Evolutionary conservation across 2,113 vertebrate genomes (phyloP), one percentile per base, ranked within the genome.

Genomic region (Erythrocercus mccallii): DNA sequence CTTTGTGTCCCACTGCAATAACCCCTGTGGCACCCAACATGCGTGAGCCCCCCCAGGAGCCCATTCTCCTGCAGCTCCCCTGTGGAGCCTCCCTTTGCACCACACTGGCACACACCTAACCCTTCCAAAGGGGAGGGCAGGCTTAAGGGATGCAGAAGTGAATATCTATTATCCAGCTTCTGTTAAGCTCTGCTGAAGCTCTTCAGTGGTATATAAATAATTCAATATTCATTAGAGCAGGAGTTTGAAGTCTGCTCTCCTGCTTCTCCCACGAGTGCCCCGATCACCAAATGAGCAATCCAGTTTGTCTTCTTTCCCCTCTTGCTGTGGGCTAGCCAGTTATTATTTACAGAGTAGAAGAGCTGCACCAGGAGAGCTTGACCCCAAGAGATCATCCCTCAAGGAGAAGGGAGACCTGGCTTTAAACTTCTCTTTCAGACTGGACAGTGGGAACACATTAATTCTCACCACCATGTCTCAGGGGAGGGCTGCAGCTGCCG

Each of bases 341-440:
- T 81, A 88, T 92, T 88, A 93, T 86, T 97, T 88, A 94, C 72
- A 83, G 56, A 86, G 42, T 44, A 90, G 72, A 86, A 80, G 12
- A 93, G 42, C 47, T 71, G 50, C 64, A 53, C 42, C 68, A 64
- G 80, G 92, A 68, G 60, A 94, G 17, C 60, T 38, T 91, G 64
- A 92, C 56, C 68, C 50, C 64, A 60, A 28, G 42, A 93, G 56
- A 83, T n/a, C 18, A 3, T 58, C 86, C 80, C 77, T 62, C 0
- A 0, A 72, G 88, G 82, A 93, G 68, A 66, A 58, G 21, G 51
- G 35, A 81, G 56, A 92, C 51, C 60, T 80, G 64, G 54, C 76
- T 86, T 88, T 77, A 94, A 94, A 73, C 37, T 56, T 80, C 42
- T 68, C 33, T 48, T 80, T 86, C 35, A 22, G 72, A 38, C n/a